Percentiles rank a stretch among this genome's conserved stretches.
These are phyloP conservation scores for Tetramorium bicarinatum DNA, from an alignment of 2,888 invertebrate species.

Conservation along the genomic window DNA sequence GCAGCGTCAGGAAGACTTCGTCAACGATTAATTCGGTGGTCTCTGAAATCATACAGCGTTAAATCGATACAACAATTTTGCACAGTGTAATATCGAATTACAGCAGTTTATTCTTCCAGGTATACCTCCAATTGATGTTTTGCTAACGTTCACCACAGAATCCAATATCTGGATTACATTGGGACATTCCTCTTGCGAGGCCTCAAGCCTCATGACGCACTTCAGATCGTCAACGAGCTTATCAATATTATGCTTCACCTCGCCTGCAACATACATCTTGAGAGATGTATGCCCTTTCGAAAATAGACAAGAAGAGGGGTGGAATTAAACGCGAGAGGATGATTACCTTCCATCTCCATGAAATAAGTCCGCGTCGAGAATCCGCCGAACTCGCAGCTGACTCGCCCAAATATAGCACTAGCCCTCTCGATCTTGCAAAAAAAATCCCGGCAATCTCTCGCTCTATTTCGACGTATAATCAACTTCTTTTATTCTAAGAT, in stretches of 20 bases:
- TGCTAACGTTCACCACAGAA: conserved; percentile 74
- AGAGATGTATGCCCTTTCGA: background rate
- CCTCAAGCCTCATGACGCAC: conserved; percentile 68
- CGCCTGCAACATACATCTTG: conserved; percentile 63
- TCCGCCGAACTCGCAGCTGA: background rate
- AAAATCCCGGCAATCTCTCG: background rate
- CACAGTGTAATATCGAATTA: background rate
- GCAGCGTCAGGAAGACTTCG: conserved; percentile 78
- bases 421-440: background rate
- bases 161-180: conserved; percentile 75
- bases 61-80: background rate
- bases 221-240: conserved; percentile 75
- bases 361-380: background rate
- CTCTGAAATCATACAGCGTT: conserved; percentile 64
- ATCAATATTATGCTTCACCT: conserved; percentile 74
- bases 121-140: conserved; percentile 77
- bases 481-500: background rate
- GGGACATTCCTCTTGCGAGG: conserved; percentile 51
- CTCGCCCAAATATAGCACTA: background rate
- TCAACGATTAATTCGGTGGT: conserved; percentile 75
- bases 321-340: background rate
- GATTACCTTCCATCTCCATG: conserved; percentile 36
- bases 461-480: background rate
- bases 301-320: background rate
- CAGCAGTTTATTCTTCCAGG: background rate